A percentile compares a stretch with the other conserved stretches of the same genome.
Evolutionary conservation across 2,888 invertebrate genomes (phyloP).

Genomic region (Dascillus cervinus): DNA sequence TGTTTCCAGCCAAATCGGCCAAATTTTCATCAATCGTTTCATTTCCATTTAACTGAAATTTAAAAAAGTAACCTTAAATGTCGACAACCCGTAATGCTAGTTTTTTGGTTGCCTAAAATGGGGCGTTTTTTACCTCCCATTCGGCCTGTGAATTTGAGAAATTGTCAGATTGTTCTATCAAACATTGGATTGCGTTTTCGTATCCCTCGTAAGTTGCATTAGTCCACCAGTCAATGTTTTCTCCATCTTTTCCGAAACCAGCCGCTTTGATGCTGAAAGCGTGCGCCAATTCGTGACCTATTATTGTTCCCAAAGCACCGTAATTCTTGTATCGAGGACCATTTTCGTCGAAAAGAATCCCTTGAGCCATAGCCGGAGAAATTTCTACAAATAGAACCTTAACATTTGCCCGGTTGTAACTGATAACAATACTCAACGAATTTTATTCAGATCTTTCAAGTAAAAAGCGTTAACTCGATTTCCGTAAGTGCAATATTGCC

Average conservation of each 20-base stretch:
- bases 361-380: constrained; percentile 83
- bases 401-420: not conserved
- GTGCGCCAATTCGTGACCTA: constrained; percentile 30
- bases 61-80: no score
- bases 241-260: constrained; percentile 2
- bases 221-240: constrained; percentile 5
- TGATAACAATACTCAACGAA: not conserved
- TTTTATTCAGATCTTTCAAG: no score
- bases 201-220: constrained; percentile 3
- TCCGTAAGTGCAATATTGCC: no score
- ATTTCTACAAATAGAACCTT: constrained; percentile 71
- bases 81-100: no score
- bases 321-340: constrained; percentile 7
- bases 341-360: constrained; percentile 69
- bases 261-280: constrained; percentile 4
- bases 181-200: constrained; percentile 5
- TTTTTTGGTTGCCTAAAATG: no score
- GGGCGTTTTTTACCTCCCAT: no score
- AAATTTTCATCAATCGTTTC: constrained; percentile 86
- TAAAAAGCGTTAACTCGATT: not conserved
- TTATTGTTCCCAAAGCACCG: constrained; percentile 27
- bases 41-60: constrained; percentile 71
- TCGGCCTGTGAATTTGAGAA: no score
- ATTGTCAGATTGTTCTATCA: constrained; percentile 6
- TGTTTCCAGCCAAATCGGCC: constrained; percentile 85